Evolutionary conservation across 2,888 invertebrate species (phyloP).

Genomic region (Drosophila barbarae): DNA sequence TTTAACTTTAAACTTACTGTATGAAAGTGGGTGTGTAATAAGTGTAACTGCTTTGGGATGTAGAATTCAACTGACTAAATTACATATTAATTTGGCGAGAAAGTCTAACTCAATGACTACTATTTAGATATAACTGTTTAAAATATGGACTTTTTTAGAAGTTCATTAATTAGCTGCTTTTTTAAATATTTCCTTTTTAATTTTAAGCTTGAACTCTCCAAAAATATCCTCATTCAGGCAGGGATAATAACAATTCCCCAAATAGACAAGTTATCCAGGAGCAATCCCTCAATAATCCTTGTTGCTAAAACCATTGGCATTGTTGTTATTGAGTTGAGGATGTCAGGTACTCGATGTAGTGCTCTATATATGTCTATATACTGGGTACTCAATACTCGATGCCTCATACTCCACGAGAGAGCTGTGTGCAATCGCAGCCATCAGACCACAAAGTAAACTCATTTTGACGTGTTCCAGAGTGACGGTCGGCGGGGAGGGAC

Average conservation of each 20-base stretch:
- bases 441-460: constrained; percentile 64
- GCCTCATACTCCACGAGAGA: constrained; percentile 31
- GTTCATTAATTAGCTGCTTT: background rate
- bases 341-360: constrained; percentile 35
- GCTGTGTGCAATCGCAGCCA: constrained; percentile 46
- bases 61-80: background rate
- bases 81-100: background rate
- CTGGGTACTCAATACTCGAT: constrained; percentile 13
- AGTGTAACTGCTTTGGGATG: background rate
- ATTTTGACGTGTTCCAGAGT: constrained; percentile 58
- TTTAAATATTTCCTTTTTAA: background rate
- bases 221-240: background rate
- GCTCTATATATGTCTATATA: background rate
- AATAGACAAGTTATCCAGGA: constrained; percentile 3
- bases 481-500: background rate
- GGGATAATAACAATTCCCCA: background rate
- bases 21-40: background rate
- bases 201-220: background rate
- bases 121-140: background rate
- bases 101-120: background rate
- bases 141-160: background rate
- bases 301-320: constrained; percentile 16
- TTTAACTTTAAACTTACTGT: background rate
- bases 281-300: constrained; percentile 36
- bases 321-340: constrained; percentile 23